Base-by-base conservation (phyloP, 2,113 vertebrate genomes). In the Malurus elegans region DNA sequence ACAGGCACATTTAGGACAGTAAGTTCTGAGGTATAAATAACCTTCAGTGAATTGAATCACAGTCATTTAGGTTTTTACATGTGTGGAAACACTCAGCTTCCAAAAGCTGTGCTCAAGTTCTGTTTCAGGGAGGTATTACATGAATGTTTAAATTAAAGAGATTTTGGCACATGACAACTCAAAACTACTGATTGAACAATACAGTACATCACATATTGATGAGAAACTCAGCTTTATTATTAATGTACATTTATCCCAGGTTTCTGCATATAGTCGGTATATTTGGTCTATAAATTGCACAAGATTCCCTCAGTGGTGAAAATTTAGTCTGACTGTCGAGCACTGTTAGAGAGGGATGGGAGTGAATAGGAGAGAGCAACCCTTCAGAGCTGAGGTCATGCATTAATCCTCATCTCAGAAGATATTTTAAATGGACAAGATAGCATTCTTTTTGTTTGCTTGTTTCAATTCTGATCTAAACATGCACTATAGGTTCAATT, bases 1-100 rank as follows among this genome's bases (percentile, higher is more conserved):
- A 98, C 97, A 92, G 90, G 91, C 97, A 98, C 92, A 97, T 96
- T 96, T 82, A 98, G 98, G 97, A 98, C 98, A 98, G 94, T 97
- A 92, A 98, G 97, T 98, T 97, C 97, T 95, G 96, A 95, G 96
- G 91, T 98, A 98, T 98, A 98, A 98, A 98, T 98, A 98, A 97
- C 88, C 86, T 96, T 94, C 85, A 96, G 80, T 97, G 96, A 96
- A 96, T 90, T 97, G 95, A 97, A 96, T 64, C 47, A 6, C 45
- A 79, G 78, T 97, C 14, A 10, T 93, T 95, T 76, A 31, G 11
- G 28, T 95, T 95, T 89, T 64, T 75, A 93, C 62, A 56, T 91
- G 73, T 81, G 91, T 96, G 73, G 86, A 96, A 97, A 96, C 75
- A 95, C 67, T 97, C 87, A 95, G 50, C 40, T 94, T 95, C 95